Percentiles rank a stretch among this genome's conserved stretches.
Conservation (phyloP, 2,797 vertebrate species). For the Acipenser ruthenus region DNA sequence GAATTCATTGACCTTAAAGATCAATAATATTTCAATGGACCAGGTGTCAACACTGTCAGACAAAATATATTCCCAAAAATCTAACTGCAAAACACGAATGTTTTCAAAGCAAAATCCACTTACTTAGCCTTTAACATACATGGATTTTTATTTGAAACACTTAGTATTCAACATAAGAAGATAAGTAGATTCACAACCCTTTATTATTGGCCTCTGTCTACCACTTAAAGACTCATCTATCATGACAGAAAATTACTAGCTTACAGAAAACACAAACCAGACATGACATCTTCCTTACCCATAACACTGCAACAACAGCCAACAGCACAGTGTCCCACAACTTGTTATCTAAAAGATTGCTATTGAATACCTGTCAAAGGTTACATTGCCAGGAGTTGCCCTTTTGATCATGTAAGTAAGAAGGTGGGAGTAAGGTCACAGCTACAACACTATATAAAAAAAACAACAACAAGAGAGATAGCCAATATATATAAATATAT, state of each 20-base stretch:
- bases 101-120: neutral
- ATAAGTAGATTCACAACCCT: conserved; percentile 68
- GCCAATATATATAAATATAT: conserved; percentile 9
- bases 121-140: neutral
- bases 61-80: neutral
- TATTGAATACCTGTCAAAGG: conserved; percentile 83
- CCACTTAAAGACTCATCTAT: conserved; percentile 62
- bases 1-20: neutral
- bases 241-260: conserved; percentile 59
- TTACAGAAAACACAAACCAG: conserved; percentile 71
- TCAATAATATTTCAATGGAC: neutral
- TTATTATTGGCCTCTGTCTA: conserved; percentile 68
- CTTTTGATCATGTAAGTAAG: conserved; percentile 42
- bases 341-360: conserved; percentile 65
- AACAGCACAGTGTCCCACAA: conserved; percentile 57
- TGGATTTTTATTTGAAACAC: conserved; percentile 14
- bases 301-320: conserved; percentile 36
- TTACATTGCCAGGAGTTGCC: conserved; percentile 64
- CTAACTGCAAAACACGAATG: neutral
- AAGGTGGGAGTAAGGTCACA: conserved; percentile 51
- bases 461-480: conserved; percentile 19
- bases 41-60: neutral
- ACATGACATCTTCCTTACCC: conserved; percentile 64
- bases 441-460: conserved; percentile 28
- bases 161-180: conserved; percentile 64